Percentiles rank a stretch among this genome's conserved stretches.
phyloP scores from a whole-genome alignment of 2,113 vertebrate species.

The Kryptolebias marmoratus region DNA sequence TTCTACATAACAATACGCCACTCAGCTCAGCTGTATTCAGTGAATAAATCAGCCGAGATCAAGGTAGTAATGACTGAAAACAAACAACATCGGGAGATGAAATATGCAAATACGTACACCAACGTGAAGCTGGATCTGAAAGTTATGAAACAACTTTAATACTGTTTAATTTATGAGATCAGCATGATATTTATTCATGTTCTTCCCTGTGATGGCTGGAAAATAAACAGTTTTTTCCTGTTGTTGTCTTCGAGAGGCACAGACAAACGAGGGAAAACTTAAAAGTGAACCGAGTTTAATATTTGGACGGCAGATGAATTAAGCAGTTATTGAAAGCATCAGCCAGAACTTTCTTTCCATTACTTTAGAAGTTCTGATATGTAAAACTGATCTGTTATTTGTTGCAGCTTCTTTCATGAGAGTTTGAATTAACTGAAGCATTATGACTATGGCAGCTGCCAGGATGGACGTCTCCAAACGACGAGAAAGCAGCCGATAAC shows the following conservation, averaged over 20 bases:
- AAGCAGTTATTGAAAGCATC: constrained; percentile 13
- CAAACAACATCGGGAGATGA: constrained; percentile 25
- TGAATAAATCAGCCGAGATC: not conserved
- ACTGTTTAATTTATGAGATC: constrained; percentile 22
- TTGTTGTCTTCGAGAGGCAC: constrained; percentile 13
- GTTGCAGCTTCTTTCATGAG: constrained; percentile 1
- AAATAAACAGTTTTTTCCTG: constrained; percentile 29
- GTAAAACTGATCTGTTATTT: constrained; percentile 2
- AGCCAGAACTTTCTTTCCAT: constrained; percentile 14
- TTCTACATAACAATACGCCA: not conserved
- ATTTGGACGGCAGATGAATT: constrained; percentile 20
- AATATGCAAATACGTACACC: constrained; percentile 24
- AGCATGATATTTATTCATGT: constrained; percentile 44
- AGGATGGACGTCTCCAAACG: not conserved
- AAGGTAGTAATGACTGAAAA: not conserved
- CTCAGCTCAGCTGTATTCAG: constrained; percentile 1
- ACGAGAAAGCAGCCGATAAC: constrained; percentile 16
- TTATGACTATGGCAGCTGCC: not conserved
- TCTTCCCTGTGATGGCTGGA: constrained; percentile 6
- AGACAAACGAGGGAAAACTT: constrained; percentile 19
- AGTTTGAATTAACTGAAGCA: not conserved
- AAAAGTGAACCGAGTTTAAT: constrained; percentile 19
- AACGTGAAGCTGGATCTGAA: constrained; percentile 1
- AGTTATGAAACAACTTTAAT: constrained; percentile 21
- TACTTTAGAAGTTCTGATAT: not conserved